Evolutionary conservation across 2,113 vertebrate genomes (phyloP), one percentile per base, ranked within the genome.

Genomic region (Neolamprologus caudopunctatus): DNA sequence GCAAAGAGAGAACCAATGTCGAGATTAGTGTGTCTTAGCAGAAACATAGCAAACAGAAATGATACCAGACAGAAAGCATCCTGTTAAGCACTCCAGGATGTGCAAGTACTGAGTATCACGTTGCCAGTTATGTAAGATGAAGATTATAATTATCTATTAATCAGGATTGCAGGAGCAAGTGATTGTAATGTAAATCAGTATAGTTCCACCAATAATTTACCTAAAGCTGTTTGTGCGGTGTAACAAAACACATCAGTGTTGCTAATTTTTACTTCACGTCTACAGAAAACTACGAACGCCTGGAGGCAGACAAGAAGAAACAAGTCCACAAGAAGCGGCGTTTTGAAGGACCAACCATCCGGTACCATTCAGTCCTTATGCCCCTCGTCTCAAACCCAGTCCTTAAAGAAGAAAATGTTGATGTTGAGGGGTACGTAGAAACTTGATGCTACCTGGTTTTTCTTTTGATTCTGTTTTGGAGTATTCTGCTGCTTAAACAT

Each of bases 251-350:
- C n/a, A 78, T 33, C 24, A 5, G 8, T 40, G 63, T 73, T 1
- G 45, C 19, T 58, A 10, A 24, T 81, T 85, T 89, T 4, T 37
- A 35, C 7, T 81, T 85, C 83, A 17, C 86, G n/a, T 82, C 5
- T 86, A 8, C 94, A 99, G 98, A 99, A 94, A 99, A 98, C 28
- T 99, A 99, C 2, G 98, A 99, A 90, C 97, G 98, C 1, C 93
- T 99, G 6, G 98, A 99, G 80, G 98, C 98, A 0, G 98, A 99
- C 91, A 99, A 98, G 93, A 99, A 99, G 97, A 98, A 99, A 94
- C 98, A 99, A 80, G 98, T 99, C 4, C 97, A 98, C 84, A 99
- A 99, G 96, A 99, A 98, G 88, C 92, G 97, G 0, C 96, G 97
- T 9, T 98, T 98, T 3, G 96, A 98, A 6, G 98, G 98, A 8